These are phyloP conservation scores for Trididemnum nubilum DNA, from an alignment of 23 tunicate genomes.

Conservation along the genomic window DNA sequence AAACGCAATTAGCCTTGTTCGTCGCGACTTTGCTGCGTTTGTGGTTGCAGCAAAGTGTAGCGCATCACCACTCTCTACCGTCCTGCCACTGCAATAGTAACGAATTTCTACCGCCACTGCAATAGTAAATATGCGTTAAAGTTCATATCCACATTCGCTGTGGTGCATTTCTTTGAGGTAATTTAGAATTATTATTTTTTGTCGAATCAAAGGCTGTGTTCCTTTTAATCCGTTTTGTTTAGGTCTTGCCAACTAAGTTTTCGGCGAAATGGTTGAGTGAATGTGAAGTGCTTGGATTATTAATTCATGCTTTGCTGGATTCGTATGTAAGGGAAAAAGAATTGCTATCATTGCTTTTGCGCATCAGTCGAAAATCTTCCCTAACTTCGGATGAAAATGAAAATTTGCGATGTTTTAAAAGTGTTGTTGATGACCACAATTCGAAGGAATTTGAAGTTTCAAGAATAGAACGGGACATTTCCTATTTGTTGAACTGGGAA, in stretches of 20 bases:
- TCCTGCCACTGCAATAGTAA: no score
- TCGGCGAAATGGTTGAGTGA: slow-evolving; percentile 28
- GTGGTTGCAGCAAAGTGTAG: no score
- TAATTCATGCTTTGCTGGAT: slow-evolving; percentile 27
- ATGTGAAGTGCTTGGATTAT: slow-evolving; percentile 12
- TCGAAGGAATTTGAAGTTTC: neutral
- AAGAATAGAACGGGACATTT: slow-evolving; percentile 7
- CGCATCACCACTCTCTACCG: no score
- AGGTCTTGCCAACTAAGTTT: slow-evolving; percentile 41
- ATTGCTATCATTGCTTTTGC: neutral
- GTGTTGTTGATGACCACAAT: neutral
- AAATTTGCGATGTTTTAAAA: neutral
- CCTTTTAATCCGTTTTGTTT: no score
- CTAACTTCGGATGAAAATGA: neutral
- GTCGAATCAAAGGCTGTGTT: no score
- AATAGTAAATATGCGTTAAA: no score
- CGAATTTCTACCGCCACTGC: no score
- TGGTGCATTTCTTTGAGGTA: no score
- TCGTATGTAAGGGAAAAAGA: slow-evolving; percentile 19
- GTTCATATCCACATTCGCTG: no score
- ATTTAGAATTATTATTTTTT: no score
- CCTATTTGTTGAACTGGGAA: slow-evolving; percentile 38
- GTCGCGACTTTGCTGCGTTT: no score
- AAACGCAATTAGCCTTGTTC: no score
- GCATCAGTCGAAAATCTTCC: neutral